Evolutionary conservation across 2,113 vertebrate genomes (phyloP).

Genomic region (Ptyas mucosa): DNA sequence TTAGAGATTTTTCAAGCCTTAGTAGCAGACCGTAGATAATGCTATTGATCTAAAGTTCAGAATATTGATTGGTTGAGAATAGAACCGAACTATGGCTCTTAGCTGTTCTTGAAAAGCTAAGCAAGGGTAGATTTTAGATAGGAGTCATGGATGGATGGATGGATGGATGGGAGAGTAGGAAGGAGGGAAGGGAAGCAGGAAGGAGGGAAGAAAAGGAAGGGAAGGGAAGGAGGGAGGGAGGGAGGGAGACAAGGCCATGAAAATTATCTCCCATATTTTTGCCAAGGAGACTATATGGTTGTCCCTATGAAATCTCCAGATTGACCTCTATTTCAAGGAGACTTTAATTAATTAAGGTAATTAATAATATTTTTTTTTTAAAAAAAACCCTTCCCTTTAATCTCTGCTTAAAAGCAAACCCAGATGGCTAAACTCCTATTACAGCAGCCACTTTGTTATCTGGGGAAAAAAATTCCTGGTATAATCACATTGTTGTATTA

Average conservation of each 20-base stretch:
- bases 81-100: background rate
- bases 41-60: background rate
- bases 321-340: background rate
- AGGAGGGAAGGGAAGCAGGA: no score
- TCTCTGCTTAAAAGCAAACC: background rate
- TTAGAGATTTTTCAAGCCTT: background rate
- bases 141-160: background rate
- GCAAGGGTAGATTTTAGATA: background rate
- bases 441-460: background rate
- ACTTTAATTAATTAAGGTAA: background rate
- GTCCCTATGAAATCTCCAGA: background rate
- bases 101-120: background rate
- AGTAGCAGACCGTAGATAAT: background rate
- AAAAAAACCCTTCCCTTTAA: background rate
- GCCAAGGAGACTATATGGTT: background rate
- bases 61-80: background rate
- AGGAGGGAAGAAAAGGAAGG: accelerated
- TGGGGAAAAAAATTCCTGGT: background rate
- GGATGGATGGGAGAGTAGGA: background rate
- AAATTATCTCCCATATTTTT: background rate
- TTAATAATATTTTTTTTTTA: no score
- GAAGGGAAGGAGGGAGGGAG: no score
- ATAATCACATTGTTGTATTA: background rate
- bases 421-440: background rate
- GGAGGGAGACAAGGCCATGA: background rate